phyloP scores from a whole-genome alignment of 1,140 invertebrate genomes.

The Radopholus similis region DNA sequence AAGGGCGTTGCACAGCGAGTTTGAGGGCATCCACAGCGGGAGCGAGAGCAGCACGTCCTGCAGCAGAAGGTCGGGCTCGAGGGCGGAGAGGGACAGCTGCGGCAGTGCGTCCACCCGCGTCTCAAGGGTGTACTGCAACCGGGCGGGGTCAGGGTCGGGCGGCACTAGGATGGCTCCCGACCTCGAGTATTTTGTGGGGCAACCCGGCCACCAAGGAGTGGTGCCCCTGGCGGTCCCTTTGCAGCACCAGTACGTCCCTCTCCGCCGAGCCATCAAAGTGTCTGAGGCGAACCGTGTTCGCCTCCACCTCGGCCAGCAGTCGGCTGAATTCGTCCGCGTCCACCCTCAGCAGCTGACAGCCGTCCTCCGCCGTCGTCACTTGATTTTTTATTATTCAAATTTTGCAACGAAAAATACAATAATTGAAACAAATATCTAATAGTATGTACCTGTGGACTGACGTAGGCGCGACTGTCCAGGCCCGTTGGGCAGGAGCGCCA shows the following conservation, averaged over 20 bases:
- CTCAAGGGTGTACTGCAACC: constrained; percentile 65
- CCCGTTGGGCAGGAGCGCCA: constrained; percentile 80
- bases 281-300: constrained; percentile 79
- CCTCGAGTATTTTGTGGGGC: constrained; percentile 61
- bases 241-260: constrained; percentile 77
- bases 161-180: neutral
- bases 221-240: constrained; percentile 59
- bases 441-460: neutral
- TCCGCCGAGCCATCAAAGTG: constrained; percentile 63
- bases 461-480: neutral
- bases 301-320: constrained; percentile 73
- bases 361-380: constrained; percentile 67
- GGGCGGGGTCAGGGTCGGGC: no score
- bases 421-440: neutral
- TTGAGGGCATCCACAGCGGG: constrained; percentile 77
- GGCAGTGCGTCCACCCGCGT: constrained; percentile 64
- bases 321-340: constrained; percentile 81
- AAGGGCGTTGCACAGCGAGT: constrained; percentile 73
- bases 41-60: constrained; percentile 84
- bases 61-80: constrained; percentile 70
- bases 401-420: neutral
- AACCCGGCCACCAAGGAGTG: constrained; percentile 84
- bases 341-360: constrained; percentile 78
- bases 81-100: neutral
- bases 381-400: neutral